phyloP scores from a whole-genome alignment of 1,140 invertebrate species.

The Lordiphosa collinella region DNA sequence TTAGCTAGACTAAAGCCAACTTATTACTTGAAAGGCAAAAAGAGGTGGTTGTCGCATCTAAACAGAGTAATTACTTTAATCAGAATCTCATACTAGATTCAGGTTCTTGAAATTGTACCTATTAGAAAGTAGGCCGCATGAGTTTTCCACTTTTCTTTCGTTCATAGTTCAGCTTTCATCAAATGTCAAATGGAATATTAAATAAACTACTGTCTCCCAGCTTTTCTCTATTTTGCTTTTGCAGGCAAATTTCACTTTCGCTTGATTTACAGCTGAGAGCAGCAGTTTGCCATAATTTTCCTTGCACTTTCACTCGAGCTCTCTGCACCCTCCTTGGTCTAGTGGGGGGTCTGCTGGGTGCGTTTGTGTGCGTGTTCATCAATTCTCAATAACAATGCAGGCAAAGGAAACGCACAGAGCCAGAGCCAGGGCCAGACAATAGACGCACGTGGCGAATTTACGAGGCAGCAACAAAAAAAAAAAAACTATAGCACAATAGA shows the following conservation, averaged over 20 bases:
- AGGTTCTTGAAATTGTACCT: too few relatives aligned
- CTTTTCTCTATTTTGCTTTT: constrained; percentile 17
- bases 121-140: background rate
- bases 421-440: constrained; percentile 24
- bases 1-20: too few relatives aligned
- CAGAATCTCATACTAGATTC: too few relatives aligned
- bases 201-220: background rate
- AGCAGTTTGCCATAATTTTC: constrained; percentile 51
- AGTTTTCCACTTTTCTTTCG: background rate
- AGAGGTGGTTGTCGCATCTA: too few relatives aligned
- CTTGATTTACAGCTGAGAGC: constrained; percentile 40
- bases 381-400: constrained; percentile 67
- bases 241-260: constrained; percentile 51
- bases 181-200: too few relatives aligned
- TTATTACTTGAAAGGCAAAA: too few relatives aligned
- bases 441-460: constrained; percentile 49
- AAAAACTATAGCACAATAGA: constrained; percentile 1
- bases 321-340: background rate
- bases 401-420: constrained; percentile 16
- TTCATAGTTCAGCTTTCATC: too few relatives aligned
- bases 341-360: constrained; percentile 2
- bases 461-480: constrained; percentile 41
- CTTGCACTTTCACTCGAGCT: constrained; percentile 33
- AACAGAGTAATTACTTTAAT: too few relatives aligned
- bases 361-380: constrained; percentile 34